Base-by-base conservation (phyloP, 2,888 invertebrate genomes). In the Maniola hyperantus region DNA sequence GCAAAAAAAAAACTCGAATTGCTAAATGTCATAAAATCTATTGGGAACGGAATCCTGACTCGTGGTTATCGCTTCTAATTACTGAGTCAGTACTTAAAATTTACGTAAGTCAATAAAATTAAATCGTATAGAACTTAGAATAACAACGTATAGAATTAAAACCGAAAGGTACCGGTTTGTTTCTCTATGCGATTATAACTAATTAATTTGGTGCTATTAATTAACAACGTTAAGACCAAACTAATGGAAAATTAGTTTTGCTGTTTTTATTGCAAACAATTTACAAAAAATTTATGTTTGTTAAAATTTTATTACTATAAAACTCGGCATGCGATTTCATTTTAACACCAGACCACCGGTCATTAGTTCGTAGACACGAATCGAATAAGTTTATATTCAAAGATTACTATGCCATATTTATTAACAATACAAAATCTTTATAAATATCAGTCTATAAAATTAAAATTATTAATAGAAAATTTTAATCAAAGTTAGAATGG, bases 181-280 rank as follows among this genome's bases (percentile, higher is more conserved):
- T 34, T 64, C 61, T 61, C 33, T 53, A 48, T 33, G 59, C 58
- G 20, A 67, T 64, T 67, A 51, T 46, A 51, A 48, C 44, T 64
- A 64, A 69, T 64, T 66, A 64, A 60, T 54, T 66, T 66, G 39
- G 46, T 61, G 64, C 64, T 53, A 69, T 64, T 64, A 69, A 69
- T 66, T 66, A 66, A 67, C 59, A 61, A 53, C 51, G 61, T 39
- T 64, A 66, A 64, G 48, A 66, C 61, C 57, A 60, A 58, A 63
- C 59, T 66, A 64, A 69, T 69, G 18, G 20, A 61, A 66, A 66
- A 66, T 69, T 66, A 51, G 60, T 61, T 61, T 57, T 51, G 44
- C 55, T n/a, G 39, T 61, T 64, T 66, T 66, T 46, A 42, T 54
- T 18, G 44, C 46, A 11, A 55, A 64, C 54, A 50, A 57, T 60